Percentiles rank a stretch among this genome's conserved stretches.
Evolutionary conservation across 2,113 vertebrate species (phyloP).

Genomic region (Lagopus muta): DNA sequence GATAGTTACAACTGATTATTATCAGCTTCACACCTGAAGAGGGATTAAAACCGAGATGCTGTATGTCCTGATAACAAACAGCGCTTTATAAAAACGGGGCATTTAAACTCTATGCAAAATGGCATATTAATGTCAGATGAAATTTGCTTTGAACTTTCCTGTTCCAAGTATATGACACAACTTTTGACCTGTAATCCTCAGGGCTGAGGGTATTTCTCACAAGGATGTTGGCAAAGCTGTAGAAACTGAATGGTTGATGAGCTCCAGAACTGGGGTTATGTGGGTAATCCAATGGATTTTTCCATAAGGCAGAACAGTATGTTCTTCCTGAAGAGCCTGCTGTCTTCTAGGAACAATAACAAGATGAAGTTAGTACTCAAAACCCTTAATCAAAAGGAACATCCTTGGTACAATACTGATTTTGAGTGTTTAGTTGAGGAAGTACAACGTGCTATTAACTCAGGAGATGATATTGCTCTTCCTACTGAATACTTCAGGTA

Average conservation of each 20-base stretch:
- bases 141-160: background rate
- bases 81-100: background rate
- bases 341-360: background rate
- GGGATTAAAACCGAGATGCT: background rate
- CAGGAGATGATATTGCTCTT: background rate
- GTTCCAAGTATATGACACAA: background rate
- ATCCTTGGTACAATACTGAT: background rate
- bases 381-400: background rate
- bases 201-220: background rate
- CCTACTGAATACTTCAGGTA: background rate
- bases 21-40: background rate
- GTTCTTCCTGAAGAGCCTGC: background rate
- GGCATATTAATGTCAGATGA: too few species aligned
- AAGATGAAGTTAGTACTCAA: background rate
- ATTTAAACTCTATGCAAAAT: background rate
- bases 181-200: background rate
- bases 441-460: background rate
- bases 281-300: background rate
- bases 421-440: background rate
- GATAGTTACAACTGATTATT: background rate
- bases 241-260: background rate
- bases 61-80: background rate
- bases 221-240: background rate
- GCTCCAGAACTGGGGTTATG: accelerated
- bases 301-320: background rate